These are phyloP conservation scores for Drosophila hydei DNA, from an alignment of 1,140 invertebrate genomes.

Conservation along the genomic window DNA sequence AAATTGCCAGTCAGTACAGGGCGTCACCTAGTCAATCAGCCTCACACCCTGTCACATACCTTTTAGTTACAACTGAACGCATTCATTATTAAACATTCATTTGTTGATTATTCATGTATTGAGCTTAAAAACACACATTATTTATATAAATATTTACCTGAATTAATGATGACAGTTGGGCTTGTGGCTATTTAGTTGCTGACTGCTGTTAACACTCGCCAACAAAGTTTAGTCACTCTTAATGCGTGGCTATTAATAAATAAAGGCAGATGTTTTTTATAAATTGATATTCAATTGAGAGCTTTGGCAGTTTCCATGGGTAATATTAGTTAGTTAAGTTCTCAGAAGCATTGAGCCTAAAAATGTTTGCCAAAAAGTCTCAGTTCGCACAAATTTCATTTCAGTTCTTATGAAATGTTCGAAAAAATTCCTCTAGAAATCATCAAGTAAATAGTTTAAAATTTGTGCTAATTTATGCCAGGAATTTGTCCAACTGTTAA, in stretches of 20 bases:
- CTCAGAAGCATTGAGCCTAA: background rate
- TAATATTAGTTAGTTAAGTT: background rate
- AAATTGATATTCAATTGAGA: slow-evolving; percentile 2
- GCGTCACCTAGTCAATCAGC: background rate
- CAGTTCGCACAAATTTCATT: background rate
- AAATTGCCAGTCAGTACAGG: slow-evolving; percentile 1
- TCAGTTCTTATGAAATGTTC: background rate
- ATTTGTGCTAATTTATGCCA: slow-evolving; percentile 14
- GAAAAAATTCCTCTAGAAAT: background rate
- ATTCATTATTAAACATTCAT: slow-evolving; percentile 32
- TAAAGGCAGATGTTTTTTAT: background rate
- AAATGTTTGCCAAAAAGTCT: background rate
- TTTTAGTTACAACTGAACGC: background rate
- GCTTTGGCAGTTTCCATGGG: background rate
- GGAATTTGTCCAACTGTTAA: slow-evolving; percentile 1
- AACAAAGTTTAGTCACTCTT: slow-evolving; percentile 8
- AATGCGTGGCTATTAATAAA: background rate
- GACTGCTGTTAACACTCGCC: slow-evolving; percentile 4
- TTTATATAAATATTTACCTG: slow-evolving; percentile 39
- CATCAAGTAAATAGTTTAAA: slow-evolving; percentile 1
- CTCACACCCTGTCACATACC: background rate
- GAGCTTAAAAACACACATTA: slow-evolving; percentile 26
- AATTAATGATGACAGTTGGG: slow-evolving; percentile 36
- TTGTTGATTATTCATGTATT: slow-evolving; percentile 49
- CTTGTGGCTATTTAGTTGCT: slow-evolving; percentile 37